phyloP scores from a whole-genome alignment of 2,113 vertebrate species.

The Oenanthe melanoleuca region DNA sequence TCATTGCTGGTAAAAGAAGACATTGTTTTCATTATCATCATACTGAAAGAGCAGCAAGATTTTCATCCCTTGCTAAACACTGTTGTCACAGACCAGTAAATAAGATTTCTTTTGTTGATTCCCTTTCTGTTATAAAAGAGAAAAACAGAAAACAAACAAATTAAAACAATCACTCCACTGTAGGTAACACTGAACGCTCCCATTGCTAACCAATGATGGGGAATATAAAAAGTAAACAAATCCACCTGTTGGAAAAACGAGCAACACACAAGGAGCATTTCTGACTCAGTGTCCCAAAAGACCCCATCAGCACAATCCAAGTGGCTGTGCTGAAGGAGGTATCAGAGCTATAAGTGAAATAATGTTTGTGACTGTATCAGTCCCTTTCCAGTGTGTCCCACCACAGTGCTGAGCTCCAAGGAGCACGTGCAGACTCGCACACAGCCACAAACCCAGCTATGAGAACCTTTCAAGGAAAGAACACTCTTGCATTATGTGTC shows the following conservation, averaged over 20 bases:
- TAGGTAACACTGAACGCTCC: background rate
- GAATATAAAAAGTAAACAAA: background rate
- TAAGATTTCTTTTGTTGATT: background rate
- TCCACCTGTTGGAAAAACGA: accelerated
- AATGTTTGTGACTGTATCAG: background rate
- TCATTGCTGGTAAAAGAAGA: background rate
- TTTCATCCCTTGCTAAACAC: background rate
- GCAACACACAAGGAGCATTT: background rate
- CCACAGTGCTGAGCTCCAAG: background rate
- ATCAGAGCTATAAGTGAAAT: background rate
- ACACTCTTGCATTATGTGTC: background rate
- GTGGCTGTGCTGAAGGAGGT: background rate
- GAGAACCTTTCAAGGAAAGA: background rate
- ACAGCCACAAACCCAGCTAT: background rate
- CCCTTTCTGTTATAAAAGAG: background rate
- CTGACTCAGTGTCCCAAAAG: background rate
- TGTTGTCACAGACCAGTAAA: background rate
- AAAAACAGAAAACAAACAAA: background rate
- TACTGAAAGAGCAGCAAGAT: background rate
- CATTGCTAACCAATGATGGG: background rate
- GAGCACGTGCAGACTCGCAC: accelerated
- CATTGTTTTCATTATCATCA: background rate
- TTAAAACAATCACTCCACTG: background rate
- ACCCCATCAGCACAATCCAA: background rate
- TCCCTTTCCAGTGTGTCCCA: background rate